phyloP scores from a whole-genome alignment of 37 sponge, comb jelly and placozoan species.

The Crambe crambe region DNA sequence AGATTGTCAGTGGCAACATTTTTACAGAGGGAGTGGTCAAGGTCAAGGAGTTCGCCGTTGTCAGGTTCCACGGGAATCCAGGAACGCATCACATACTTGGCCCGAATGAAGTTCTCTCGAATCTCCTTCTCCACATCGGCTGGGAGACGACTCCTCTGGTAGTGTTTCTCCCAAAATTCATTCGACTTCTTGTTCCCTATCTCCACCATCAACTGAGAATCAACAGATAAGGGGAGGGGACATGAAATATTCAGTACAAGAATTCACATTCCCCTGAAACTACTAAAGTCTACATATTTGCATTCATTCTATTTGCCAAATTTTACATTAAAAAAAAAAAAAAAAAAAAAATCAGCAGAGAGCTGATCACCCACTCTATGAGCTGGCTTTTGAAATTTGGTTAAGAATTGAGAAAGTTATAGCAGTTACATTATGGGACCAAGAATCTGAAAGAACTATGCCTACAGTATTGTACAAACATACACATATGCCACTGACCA shows the following conservation, averaged over 20 bases:
- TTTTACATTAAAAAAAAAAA: too few relatives aligned
- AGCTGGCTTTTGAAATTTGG: too few relatives aligned
- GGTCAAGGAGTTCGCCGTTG: slow-evolving; percentile 24
- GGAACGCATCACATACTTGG: slow-evolving; percentile 77
- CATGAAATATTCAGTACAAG: not conserved
- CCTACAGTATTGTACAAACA: too few relatives aligned
- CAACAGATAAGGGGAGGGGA: not conserved
- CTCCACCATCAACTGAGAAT: slow-evolving; percentile 51
- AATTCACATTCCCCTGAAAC: too few relatives aligned
- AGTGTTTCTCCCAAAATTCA: slow-evolving; percentile 77
- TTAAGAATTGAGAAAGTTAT: too few relatives aligned
- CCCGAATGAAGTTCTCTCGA: slow-evolving; percentile 75
- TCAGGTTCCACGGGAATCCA: slow-evolving; percentile 68
- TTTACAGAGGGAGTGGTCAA: slow-evolving; percentile 53
- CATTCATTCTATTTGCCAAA: too few relatives aligned
- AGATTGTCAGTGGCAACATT: slow-evolving; percentile 51
- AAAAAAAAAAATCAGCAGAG: too few relatives aligned
- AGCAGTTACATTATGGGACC: too few relatives aligned
- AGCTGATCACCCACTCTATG: too few relatives aligned
- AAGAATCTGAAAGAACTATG: too few relatives aligned
- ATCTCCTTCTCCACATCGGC: slow-evolving; percentile 71
- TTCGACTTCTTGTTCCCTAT: slow-evolving; percentile 79
- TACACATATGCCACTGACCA: too few relatives aligned
- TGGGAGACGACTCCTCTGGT: slow-evolving; percentile 36
- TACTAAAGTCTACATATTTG: too few relatives aligned